phyloP scores from a whole-genome alignment of 2,113 vertebrate genomes.

The Salvelinus namaycush region DNA sequence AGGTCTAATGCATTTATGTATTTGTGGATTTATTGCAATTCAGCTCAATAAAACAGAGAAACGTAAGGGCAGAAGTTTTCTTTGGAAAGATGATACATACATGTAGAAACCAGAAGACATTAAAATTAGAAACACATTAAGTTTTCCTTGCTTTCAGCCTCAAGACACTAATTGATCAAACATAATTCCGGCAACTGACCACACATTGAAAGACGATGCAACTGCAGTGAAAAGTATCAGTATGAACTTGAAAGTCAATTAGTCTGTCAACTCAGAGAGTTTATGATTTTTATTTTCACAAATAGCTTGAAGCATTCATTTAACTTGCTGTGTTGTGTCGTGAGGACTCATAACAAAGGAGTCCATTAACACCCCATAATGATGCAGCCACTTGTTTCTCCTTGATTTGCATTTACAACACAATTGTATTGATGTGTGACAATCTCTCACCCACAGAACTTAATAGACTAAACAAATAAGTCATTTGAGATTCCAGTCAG shows the following conservation, averaged over 20 bases:
- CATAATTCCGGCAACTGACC: slow-evolving; percentile 59
- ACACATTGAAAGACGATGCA: slow-evolving; percentile 29
- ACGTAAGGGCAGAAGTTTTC: slow-evolving; percentile 71
- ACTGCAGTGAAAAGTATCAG: slow-evolving; percentile 15
- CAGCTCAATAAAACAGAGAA: slow-evolving; percentile 66
- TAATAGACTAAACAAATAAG: slow-evolving; percentile 31
- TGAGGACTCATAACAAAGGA: slow-evolving; percentile 36
- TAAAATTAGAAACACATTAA: slow-evolving; percentile 69
- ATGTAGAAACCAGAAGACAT: slow-evolving; percentile 61
- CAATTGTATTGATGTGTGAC: slow-evolving; percentile 26
- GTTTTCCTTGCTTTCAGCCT: slow-evolving; percentile 63
- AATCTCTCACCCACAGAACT: slow-evolving; percentile 17
- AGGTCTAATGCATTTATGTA: slow-evolving; percentile 73
- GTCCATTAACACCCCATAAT: slow-evolving; percentile 28
- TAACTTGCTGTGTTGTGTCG: slow-evolving; percentile 34
- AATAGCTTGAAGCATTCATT: background rate
- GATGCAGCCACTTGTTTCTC: slow-evolving; percentile 22
- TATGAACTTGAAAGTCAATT: slow-evolving; percentile 38
- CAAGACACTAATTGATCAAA: slow-evolving; percentile 68
- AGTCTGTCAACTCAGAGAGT: slow-evolving; percentile 15
- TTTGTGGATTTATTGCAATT: slow-evolving; percentile 74
- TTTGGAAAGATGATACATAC: slow-evolving; percentile 63
- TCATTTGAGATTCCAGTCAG: slow-evolving; percentile 2
- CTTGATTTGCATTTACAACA: slow-evolving; percentile 26
- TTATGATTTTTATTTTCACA: slow-evolving; percentile 10